Evolutionary conservation across 2,888 invertebrate genomes (phyloP).

Genomic region (Thera obeliscata): DNA sequence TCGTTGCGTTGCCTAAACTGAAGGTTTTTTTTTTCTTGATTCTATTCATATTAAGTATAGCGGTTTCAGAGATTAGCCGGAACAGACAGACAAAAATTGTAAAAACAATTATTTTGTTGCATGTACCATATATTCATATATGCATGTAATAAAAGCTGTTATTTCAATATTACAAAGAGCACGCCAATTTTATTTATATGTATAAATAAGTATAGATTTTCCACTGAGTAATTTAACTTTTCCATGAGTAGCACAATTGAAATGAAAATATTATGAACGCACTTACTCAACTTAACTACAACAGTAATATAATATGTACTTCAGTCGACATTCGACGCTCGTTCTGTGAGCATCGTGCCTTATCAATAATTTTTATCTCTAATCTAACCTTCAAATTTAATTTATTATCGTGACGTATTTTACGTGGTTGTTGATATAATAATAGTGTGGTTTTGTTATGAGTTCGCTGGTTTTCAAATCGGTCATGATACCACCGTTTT

Average conservation of each 20-base stretch:
- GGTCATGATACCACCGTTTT: constrained; percentile 64
- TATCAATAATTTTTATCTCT: background rate
- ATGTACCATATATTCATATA: no score
- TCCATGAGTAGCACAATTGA: background rate
- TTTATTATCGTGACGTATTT: constrained; percentile 12
- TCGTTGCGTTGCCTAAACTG: no score
- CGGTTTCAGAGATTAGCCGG: no score
- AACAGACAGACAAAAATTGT: no score
- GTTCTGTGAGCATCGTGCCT: background rate
- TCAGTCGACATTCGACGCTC: constrained; percentile 3
- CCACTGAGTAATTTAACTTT: no score
- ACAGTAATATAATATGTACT: background rate
- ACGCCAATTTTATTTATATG: no score
- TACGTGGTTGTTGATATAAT: background rate
- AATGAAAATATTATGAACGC: constrained; percentile 10
- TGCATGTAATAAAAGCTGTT: no score
- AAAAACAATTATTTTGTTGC: no score
- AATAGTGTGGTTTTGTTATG: constrained; percentile 40
- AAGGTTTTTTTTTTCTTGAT: no score
- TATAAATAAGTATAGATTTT: no score
- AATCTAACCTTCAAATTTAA: background rate
- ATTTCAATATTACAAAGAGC: no score
- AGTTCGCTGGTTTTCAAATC: constrained; percentile 50
- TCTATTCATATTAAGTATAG: no score
- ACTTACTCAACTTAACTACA: constrained; percentile 1